These are phyloP conservation scores for Falcunculus frontatus DNA, from an alignment of 2,113 vertebrate species.

Conservation along the genomic window DNA sequence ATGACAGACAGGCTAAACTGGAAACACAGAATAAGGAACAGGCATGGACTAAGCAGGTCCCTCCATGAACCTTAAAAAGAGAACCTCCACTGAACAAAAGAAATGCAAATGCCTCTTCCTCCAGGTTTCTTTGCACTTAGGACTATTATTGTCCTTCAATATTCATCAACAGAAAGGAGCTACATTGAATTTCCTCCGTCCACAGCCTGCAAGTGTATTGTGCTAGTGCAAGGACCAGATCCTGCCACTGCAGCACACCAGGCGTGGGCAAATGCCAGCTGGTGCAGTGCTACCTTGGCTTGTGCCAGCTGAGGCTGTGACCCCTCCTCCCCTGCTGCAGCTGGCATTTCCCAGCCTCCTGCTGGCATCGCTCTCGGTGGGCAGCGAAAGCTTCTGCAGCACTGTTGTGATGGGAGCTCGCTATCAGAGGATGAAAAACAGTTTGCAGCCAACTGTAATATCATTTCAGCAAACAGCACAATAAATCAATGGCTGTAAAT, in stretches of 20 bases:
- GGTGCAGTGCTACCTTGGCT: not conserved
- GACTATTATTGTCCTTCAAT: not conserved
- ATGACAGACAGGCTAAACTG: not conserved
- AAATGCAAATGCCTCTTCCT: not conserved
- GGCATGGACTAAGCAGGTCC: not conserved
- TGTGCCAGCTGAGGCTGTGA: not conserved
- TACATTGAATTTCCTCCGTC: not conserved
- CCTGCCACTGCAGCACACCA: not conserved
- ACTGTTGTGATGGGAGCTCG: not conserved
- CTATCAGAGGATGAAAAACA: not conserved
- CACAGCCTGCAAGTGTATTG: not conserved
- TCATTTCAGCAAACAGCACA: not conserved
- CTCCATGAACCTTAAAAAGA: not conserved
- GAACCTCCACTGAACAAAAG: not conserved
- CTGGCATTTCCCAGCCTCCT: not conserved
- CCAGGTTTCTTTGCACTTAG: not conserved
- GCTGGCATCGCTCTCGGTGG: not conserved
- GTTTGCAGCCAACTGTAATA: not conserved
- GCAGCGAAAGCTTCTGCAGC: not conserved
- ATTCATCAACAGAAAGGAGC: not conserved
- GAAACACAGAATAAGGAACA: not conserved
- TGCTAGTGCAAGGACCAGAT: not conserved
- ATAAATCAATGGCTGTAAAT: constrained; percentile 25
- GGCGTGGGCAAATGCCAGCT: rapidly evolving
- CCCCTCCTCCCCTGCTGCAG: not conserved